Evolutionary conservation across 2,888 invertebrate species (phyloP).

Genomic region (Drosophila cracens): DNA sequence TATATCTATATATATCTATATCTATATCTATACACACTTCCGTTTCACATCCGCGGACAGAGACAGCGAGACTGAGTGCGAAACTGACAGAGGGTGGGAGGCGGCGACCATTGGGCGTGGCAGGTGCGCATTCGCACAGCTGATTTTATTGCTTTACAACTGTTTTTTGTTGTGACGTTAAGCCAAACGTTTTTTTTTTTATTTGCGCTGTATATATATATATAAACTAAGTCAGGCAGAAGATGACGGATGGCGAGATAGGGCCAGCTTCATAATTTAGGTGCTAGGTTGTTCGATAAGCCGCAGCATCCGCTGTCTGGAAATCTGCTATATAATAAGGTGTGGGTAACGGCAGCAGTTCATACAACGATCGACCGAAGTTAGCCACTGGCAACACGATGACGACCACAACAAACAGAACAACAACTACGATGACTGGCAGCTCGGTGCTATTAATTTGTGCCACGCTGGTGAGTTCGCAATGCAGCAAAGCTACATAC

Average conservation of each 20-base stretch:
- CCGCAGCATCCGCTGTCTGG: conserved; percentile 58
- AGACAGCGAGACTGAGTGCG: neutral
- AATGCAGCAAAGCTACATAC: neutral
- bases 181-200: neutral
- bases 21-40: conserved; percentile 75
- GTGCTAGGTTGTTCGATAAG: conserved; percentile 62
- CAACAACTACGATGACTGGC: conserved; percentile 44
- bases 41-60: conserved; percentile 70
- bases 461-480: conserved; percentile 60
- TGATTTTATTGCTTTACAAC: conserved; percentile 71
- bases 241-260: conserved; percentile 37
- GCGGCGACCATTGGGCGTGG: conserved; percentile 29
- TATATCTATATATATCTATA: neutral
- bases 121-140: conserved; percentile 32
- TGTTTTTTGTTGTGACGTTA: conserved; percentile 27
- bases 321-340: conserved; percentile 62
- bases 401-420: conserved; percentile 46
- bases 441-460: conserved; percentile 58
- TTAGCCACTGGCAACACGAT: conserved; percentile 74
- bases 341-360: conserved; percentile 43
- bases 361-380: conserved; percentile 80
- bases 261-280: conserved; percentile 29
- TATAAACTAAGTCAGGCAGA: conserved; percentile 16
- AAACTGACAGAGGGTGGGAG: neutral
- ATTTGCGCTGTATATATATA: conserved; percentile 56